These are phyloP conservation scores for Parapsyche elsis DNA, from an alignment of 1,140 invertebrate species.

Conservation along the genomic window DNA sequence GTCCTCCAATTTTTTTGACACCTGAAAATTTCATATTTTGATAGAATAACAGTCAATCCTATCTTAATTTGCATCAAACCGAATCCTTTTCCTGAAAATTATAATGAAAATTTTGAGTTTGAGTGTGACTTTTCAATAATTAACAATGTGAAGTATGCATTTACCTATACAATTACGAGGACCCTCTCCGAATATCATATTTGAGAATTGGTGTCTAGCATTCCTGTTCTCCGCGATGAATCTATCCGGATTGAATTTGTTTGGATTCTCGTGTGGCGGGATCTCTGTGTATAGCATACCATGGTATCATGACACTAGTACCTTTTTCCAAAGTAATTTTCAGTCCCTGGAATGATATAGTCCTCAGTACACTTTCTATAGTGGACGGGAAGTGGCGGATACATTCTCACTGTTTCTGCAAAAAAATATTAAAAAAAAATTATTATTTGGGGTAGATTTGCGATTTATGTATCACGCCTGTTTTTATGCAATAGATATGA, in stretches of 20 bases:
- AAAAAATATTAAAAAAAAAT: background rate
- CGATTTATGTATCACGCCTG: too few relatives aligned
- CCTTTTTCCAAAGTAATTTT: constrained; percentile 65
- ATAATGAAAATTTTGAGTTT: background rate
- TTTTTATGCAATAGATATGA: constrained; percentile 50
- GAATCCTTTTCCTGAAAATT: background rate
- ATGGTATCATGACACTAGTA: constrained; percentile 64
- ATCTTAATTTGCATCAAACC: constrained; percentile 55
- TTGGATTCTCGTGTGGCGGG: constrained; percentile 60
- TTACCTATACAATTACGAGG: constrained; percentile 69
- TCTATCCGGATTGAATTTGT: constrained; percentile 64
- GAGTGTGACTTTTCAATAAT: background rate
- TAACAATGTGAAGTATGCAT: background rate
- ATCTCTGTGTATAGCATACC: constrained; percentile 63
- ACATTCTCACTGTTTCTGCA: constrained; percentile 59
- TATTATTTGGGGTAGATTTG: background rate
- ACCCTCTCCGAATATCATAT: constrained; percentile 70
- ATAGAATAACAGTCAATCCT: constrained; percentile 61
- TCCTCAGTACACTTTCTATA: constrained; percentile 56
- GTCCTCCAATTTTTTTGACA: constrained; percentile 60
- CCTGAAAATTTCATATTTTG: constrained; percentile 58
- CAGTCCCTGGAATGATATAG: constrained; percentile 64
- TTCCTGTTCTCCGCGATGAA: constrained; percentile 59
- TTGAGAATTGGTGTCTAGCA: constrained; percentile 61
- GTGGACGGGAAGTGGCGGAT: constrained; percentile 57